Conservation (phyloP, 1,140 invertebrate genomes). For the Lysiphlebus fabarum region DNA sequence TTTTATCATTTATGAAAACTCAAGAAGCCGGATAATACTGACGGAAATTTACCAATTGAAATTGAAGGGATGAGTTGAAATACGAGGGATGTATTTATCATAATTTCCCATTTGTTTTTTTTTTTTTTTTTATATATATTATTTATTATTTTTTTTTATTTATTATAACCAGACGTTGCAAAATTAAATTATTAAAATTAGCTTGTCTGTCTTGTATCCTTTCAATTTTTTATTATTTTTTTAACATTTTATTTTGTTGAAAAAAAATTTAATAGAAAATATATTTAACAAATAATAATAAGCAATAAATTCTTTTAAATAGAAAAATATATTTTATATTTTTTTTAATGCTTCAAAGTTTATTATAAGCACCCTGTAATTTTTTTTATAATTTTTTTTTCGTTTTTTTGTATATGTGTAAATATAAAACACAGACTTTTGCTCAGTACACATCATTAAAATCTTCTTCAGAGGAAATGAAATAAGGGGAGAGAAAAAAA, state of each 20-base stretch:
- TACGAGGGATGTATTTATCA: slow-evolving; percentile 22
- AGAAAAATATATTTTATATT: no score
- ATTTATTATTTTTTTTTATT: background rate
- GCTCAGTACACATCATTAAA: slow-evolving; percentile 25
- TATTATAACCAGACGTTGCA: background rate
- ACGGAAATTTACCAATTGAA: background rate
- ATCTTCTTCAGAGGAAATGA: background rate
- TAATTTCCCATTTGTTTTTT: slow-evolving; percentile 23
- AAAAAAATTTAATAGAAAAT: background rate
- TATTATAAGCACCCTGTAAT: slow-evolving; percentile 23
- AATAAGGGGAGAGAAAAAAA: background rate
- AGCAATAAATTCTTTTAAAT: no score
- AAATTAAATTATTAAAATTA: slow-evolving; percentile 45
- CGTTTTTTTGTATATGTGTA: background rate
- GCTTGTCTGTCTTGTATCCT: slow-evolving; percentile 35
- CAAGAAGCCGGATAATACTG: background rate
- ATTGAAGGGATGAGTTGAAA: slow-evolving; percentile 22
- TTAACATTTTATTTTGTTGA: no score
- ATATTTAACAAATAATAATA: background rate
- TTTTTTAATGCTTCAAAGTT: slow-evolving; percentile 9
- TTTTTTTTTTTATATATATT: slow-evolving; percentile 20
- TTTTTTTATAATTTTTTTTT: background rate
- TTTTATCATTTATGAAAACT: background rate
- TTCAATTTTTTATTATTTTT: background rate
- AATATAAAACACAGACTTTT: slow-evolving; percentile 18